phyloP scores from a whole-genome alignment of 2,113 vertebrate species.

The Hucho hucho region DNA sequence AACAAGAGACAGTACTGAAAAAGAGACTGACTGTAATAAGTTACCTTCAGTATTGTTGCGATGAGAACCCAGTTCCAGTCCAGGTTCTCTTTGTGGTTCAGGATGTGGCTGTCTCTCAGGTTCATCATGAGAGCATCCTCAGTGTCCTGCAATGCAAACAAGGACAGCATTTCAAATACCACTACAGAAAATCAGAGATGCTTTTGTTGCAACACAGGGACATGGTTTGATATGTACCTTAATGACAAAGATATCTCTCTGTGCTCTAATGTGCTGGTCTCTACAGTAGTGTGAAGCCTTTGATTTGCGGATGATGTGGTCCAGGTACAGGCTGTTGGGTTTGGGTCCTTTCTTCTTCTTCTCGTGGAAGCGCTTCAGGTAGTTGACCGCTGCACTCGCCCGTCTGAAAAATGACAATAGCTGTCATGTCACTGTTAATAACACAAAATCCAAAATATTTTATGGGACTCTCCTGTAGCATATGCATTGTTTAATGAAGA shows the following conservation, averaged over 20 bases:
- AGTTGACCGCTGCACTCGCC: constrained; percentile 84
- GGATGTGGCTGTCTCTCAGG: constrained; percentile 83
- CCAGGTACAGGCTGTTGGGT: constrained; percentile 85
- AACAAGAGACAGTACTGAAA: no score
- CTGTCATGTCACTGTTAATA: background rate
- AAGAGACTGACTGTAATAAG: background rate
- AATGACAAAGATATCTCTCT: constrained; percentile 83
- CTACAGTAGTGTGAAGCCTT: constrained; percentile 74
- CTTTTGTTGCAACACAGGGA: no score
- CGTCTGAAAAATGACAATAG: constrained; percentile 61
- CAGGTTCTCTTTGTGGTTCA: constrained; percentile 86
- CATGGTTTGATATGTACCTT: constrained; percentile 73
- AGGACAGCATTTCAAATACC: background rate
- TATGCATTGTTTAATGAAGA: background rate
- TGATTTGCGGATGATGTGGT: constrained; percentile 84
- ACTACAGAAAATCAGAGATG: background rate
- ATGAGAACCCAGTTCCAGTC: constrained; percentile 89
- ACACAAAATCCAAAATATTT: no score
- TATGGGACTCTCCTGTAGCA: no score
- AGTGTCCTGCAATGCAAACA: constrained; percentile 72
- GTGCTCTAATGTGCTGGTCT: constrained; percentile 78
- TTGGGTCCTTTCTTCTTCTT: constrained; percentile 85
- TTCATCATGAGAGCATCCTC: constrained; percentile 84
- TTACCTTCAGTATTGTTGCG: constrained; percentile 85
- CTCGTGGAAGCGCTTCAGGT: constrained; percentile 85